These are phyloP conservation scores for Heliothis virescens DNA, from an alignment of 1,140 invertebrate species.

Conservation along the genomic window DNA sequence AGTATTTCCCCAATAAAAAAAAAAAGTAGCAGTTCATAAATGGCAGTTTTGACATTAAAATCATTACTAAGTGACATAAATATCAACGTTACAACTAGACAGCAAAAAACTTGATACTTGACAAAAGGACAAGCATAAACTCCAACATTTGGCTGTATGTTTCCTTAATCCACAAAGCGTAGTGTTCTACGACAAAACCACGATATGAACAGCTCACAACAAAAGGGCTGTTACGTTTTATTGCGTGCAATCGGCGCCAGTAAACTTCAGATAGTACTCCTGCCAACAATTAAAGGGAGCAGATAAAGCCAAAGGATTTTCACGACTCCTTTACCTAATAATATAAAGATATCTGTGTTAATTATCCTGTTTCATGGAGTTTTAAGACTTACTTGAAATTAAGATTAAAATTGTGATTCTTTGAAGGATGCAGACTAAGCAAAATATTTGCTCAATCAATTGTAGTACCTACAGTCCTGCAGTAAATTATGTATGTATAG, in stretches of 20 bases:
- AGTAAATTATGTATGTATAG: neutral
- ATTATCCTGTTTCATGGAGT: slow-evolving; percentile 17
- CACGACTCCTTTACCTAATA: slow-evolving; percentile 60
- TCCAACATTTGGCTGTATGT: slow-evolving; percentile 4
- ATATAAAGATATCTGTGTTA: slow-evolving; percentile 50
- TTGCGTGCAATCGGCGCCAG: slow-evolving; percentile 71
- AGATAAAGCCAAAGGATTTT: slow-evolving; percentile 73
- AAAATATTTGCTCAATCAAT: too few relatives aligned
- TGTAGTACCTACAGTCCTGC: neutral
- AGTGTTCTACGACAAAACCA: slow-evolving; percentile 63
- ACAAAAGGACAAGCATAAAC: neutral
- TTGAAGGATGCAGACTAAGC: neutral
- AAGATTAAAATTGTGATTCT: neutral
- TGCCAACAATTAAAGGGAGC: slow-evolving; percentile 80
- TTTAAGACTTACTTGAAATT: slow-evolving; percentile 4
- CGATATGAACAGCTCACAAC: slow-evolving; percentile 66
- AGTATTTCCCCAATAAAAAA: too few relatives aligned
- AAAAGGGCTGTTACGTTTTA: slow-evolving; percentile 83
- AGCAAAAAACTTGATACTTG: neutral
- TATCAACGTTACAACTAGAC: neutral
- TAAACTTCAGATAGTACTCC: slow-evolving; percentile 77
- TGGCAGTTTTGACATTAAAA: too few relatives aligned
- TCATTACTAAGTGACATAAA: too few relatives aligned
- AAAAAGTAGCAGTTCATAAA: too few relatives aligned
- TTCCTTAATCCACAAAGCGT: slow-evolving; percentile 37